These are phyloP conservation scores for Mustela nigripes DNA, from an alignment of 2,113 vertebrate species.

Conservation along the genomic window DNA sequence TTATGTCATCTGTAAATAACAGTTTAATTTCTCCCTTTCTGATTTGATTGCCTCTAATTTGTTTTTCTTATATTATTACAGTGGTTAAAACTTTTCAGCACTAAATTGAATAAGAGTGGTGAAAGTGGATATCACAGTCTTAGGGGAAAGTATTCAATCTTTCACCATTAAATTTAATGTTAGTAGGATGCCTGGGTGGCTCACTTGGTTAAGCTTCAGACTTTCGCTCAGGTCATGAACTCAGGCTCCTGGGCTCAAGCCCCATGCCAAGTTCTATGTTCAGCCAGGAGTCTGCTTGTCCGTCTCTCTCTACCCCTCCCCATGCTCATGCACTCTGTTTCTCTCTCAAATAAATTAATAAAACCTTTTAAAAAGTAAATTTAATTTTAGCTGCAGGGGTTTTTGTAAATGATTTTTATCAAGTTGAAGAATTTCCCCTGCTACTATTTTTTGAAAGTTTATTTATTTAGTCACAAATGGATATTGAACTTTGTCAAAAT, in stretches of 20 bases:
- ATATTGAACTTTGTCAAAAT: not conserved
- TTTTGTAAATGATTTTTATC: not conserved
- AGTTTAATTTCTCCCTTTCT: not conserved
- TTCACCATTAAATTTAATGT: too few species aligned
- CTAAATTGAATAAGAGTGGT: not conserved
- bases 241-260: not conserved
- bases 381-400: not conserved
- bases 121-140: not conserved
- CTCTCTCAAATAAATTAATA: not conserved
- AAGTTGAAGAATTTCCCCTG: not conserved
- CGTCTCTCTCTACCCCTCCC: not conserved
- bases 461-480: not conserved
- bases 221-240: not conserved
- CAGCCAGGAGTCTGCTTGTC: not conserved
- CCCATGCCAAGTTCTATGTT: not conserved
- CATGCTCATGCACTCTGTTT: not conserved
- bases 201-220: too few species aligned
- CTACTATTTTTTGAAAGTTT: not conserved
- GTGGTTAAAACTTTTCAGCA: not conserved
- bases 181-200: too few species aligned
- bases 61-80: not conserved
- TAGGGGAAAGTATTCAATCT: too few species aligned
- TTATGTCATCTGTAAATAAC: not conserved
- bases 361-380: not conserved
- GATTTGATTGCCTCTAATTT: not conserved